Evolutionary conservation across 2,797 vertebrate genomes (phyloP), one percentile per base, ranked within the genome.

Genomic region (Scomberomorus guttatus): DNA sequence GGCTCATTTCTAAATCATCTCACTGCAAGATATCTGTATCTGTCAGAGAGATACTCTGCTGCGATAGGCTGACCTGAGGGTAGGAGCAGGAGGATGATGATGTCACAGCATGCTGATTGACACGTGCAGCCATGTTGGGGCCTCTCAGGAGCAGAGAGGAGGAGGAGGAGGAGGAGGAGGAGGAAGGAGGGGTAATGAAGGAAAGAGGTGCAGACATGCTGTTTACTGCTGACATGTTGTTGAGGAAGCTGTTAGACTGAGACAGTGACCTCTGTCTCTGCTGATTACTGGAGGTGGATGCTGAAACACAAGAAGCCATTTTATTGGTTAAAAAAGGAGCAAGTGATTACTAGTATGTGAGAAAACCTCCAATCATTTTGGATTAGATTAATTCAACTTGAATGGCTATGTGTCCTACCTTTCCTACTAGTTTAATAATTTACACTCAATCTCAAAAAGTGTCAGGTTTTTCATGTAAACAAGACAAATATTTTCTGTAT

Each of bases 221-320:
- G 72, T 44, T 82, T 2, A 71, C 18, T 24, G 75, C 17, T 0
- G 82, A 58, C 42, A 60, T 63, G 62, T 4, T 46, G 65, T 46
- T 87, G 75, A 81, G 60, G 77, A 82, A 83, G 79, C 50, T 57
- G 79, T 18, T 29, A 37, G 86, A 24, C 42, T 51, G 83, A 56
- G 67, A 61, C 11, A 37, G 55, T 29, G 84, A 80, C 56, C 39
- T 87, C 63, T 50, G 76, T 10, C 84, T 79, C 63, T 87, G 90
- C 60, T 66, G 89, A 32, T 1, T 15, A 0, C 29, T 52, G 71
- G 81, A 81, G 44, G 69, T 20, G 13, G 77, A 67, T 2, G 81
- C 91, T 92, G 86, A 56, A 87, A 84, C 46, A 72, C 22, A 54
- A 72, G 5, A 59, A 0, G 12, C 1, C 25, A 22, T 25, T 1